Conservation (phyloP, 2,888 invertebrate genomes). For the Teinopalpus imperialis region DNA sequence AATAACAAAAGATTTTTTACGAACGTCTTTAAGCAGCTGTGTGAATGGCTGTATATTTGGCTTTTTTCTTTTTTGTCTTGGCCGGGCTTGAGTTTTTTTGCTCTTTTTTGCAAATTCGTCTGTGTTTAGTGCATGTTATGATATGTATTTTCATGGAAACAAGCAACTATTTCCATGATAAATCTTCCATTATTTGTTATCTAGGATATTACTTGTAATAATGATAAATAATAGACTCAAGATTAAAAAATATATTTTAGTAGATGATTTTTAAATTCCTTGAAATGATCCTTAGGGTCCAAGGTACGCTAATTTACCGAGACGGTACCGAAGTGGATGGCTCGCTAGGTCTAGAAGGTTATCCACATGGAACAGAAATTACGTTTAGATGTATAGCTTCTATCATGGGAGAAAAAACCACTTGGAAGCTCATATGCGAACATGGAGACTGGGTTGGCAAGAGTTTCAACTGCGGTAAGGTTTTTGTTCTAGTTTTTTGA, state of each 20-base stretch:
- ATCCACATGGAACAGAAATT: slow-evolving; percentile 91
- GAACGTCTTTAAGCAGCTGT: slow-evolving; percentile 52
- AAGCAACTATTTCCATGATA: slow-evolving; percentile 19
- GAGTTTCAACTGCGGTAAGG: slow-evolving; percentile 89
- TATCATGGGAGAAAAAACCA: slow-evolving; percentile 90
- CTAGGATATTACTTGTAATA: slow-evolving; percentile 8
- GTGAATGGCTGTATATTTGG: slow-evolving; percentile 56
- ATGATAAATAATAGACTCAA: slow-evolving; percentile 13
- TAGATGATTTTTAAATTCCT: not conserved
- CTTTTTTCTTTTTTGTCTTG: slow-evolving; percentile 67
- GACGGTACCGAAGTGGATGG: slow-evolving; percentile 86
- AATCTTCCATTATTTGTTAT: slow-evolving; percentile 2
- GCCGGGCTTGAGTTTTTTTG: slow-evolving; percentile 73
- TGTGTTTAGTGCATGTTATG: slow-evolving; percentile 63
- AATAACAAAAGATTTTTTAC: slow-evolving; percentile 38
- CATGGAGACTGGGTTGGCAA: slow-evolving; percentile 93
- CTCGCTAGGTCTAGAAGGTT: slow-evolving; percentile 84
- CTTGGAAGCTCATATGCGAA: slow-evolving; percentile 93
- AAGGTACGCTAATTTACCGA: slow-evolving; percentile 89
- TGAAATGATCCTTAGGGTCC: slow-evolving; percentile 77
- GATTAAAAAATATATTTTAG: not conserved
- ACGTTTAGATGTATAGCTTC: slow-evolving; percentile 92
- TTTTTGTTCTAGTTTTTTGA: not conserved
- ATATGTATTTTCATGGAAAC: slow-evolving; percentile 15
- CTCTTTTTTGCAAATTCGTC: slow-evolving; percentile 46